Conservation (phyloP, 1,140 invertebrate species). For the Andrena cerasifolii region DNA sequence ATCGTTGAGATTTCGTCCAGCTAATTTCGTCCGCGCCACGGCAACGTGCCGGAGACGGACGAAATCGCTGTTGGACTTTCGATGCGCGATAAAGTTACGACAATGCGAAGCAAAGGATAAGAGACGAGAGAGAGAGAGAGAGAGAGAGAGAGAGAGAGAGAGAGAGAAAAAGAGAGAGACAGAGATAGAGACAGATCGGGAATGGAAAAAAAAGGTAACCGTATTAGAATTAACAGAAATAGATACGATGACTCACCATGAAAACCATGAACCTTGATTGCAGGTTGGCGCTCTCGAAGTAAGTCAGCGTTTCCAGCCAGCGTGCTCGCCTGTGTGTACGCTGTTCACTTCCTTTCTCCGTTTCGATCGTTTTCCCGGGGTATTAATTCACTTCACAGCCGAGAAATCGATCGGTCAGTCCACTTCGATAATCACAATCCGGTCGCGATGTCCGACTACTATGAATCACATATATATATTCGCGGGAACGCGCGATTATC, state of each 20-base stretch:
- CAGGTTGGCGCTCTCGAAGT: constrained; percentile 82
- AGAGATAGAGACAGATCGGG: not conserved
- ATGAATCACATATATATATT: not conserved
- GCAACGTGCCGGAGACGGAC: not conserved
- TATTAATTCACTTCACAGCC: constrained; percentile 58
- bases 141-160: not conserved
- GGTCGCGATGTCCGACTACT: constrained; percentile 39
- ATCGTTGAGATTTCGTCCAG: constrained; percentile 4
- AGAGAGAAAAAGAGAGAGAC: too few species aligned
- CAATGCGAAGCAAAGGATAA: too few species aligned
- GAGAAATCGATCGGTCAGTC: constrained; percentile 51
- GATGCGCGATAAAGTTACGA: too few species aligned
- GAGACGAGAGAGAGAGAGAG: not conserved
- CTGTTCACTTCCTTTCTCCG: constrained; percentile 62
- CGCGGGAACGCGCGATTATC: constrained; percentile 1
- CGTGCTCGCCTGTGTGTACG: constrained; percentile 67
- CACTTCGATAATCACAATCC: constrained; percentile 43
- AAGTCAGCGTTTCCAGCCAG: constrained; percentile 82
- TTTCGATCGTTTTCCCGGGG: constrained; percentile 49
- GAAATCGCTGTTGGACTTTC: too few species aligned
- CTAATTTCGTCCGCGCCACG: not conserved
- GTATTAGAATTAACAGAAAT: constrained; percentile 41
- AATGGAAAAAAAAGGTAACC: not conserved
- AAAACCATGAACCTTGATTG: constrained; percentile 84
- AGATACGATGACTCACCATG: constrained; percentile 79